A percentile compares a stretch with the other conserved stretches of the same genome.
These are phyloP conservation scores for Athalia circularis DNA, from an alignment of 2,888 invertebrate genomes.

Conservation along the genomic window DNA sequence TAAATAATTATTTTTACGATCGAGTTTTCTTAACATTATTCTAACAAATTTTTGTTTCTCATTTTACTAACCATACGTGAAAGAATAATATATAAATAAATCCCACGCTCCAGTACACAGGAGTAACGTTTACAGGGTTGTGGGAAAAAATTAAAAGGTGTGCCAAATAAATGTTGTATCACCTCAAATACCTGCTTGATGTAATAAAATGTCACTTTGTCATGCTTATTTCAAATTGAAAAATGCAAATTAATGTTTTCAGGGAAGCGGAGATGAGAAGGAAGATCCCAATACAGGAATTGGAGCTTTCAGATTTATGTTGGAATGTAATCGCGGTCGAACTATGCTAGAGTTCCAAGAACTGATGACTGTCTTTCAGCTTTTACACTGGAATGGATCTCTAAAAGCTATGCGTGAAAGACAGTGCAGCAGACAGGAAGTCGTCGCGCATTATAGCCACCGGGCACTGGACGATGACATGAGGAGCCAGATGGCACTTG, in stretches of 20 bases:
- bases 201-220: not conserved
- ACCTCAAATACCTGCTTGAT: not conserved
- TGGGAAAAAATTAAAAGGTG: constrained; percentile 20
- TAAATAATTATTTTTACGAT: not conserved
- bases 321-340: constrained; percentile 81
- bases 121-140: constrained; percentile 24
- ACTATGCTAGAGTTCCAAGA: constrained; percentile 98
- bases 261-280: constrained; percentile 78
- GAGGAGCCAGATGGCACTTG: constrained; percentile 96
- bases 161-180: constrained; percentile 34
- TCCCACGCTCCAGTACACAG: constrained; percentile 27
- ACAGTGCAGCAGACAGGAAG: constrained; percentile 95
- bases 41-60: not conserved
- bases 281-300: constrained; percentile 85
- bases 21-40: not conserved
- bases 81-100: not conserved
- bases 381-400: constrained; percentile 98
- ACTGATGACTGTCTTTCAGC: constrained; percentile 97
- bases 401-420: constrained; percentile 95
- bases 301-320: constrained; percentile 81
- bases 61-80: not conserved
- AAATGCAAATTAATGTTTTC: constrained; percentile 48
- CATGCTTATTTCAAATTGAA: not conserved
- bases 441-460: constrained; percentile 94
- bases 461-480: constrained; percentile 95